Evolutionary conservation across 1,140 invertebrate genomes (phyloP), one percentile per base, ranked within the genome.

Genomic region (Papilio polytes): DNA sequence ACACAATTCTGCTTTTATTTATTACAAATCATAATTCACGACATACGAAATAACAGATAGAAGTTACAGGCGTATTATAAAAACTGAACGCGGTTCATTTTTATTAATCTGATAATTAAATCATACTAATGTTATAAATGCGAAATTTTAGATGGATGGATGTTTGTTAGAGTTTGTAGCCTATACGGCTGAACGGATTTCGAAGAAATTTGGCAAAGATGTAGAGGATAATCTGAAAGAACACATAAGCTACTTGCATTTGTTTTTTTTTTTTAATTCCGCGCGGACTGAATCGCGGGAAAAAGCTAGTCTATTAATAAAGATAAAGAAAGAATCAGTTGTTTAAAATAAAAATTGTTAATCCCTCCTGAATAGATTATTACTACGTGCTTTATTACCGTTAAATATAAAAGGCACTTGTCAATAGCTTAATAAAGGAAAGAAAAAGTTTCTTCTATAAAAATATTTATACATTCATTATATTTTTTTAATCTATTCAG

Each of bases 1-100:
- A 46, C 18, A 78, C 77, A 63, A 78, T 59, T 78, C 31, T 63
- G 76, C 36, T 59, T 78, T 26, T 78, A 78, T 78, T 78, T 66
- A 78, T 78, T 63, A 66, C 53, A 63, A 63, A 78, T 78, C 22
- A 59, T 59, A 51, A 66, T 66, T 66, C 63, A 66, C 63, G 63
- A 31, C 63, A 66, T 66, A 66, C 63, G 63, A 66, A 66, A 66
- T 66, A 66, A 66, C 22, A 36, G 59, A 48, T 48, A 48, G 6
- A 63, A 63, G 26, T 66, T 3, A 66, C 26, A 66, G 26, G 13
- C 26, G 26, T 18, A 36, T 31, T 66, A 26, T 31, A 31, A 31
- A 66, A 66, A 66, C 18, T 13, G 22, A 31, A 31, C 63, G 12
- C 13, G 12, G 36, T 66, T 7, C 13, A 22, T 12, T 66, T 36